Conservation (phyloP, 2,888 invertebrate species). For the Eudemis profundana region DNA sequence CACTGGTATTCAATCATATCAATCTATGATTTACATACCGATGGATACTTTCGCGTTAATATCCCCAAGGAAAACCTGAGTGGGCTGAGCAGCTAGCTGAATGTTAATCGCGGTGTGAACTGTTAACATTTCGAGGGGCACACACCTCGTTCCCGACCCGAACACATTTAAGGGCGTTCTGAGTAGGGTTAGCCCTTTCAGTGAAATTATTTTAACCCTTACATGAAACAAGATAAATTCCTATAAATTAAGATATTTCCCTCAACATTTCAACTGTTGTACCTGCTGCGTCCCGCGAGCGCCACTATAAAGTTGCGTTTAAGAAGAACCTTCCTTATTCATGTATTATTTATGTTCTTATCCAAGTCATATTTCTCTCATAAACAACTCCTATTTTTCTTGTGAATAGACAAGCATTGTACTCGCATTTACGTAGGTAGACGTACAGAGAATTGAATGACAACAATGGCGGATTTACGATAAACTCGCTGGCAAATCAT, state of each 20-base stretch:
- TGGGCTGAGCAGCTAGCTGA: conserved; percentile 19
- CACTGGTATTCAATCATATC: conserved; percentile 14
- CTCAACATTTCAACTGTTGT: background rate
- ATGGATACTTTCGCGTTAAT: conserved; percentile 27
- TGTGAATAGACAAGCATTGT: conserved; percentile 39
- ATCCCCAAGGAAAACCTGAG: conserved; percentile 37
- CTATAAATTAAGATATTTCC: conserved; percentile 11
- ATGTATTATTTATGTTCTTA: conserved; percentile 42
- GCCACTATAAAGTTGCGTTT: conserved; percentile 32
- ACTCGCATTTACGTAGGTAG: conserved; percentile 24
- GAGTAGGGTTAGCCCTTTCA: conserved; percentile 29
- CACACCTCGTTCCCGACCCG: conserved; percentile 15
- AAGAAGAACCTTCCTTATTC: conserved; percentile 20
- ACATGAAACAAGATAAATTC: conserved; percentile 25
- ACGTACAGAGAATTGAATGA: conserved; percentile 36
- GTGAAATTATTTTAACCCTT: conserved; percentile 35
- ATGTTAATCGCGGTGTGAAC: conserved; percentile 38
- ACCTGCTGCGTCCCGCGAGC: conserved; percentile 1
- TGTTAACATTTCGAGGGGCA: conserved; percentile 14
- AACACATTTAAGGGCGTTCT: conserved; percentile 25
- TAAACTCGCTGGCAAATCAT: conserved; percentile 25
- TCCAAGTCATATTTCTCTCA: conserved; percentile 40
- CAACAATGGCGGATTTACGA: conserved; percentile 38
- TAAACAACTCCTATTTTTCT: conserved; percentile 33
- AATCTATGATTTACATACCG: conserved; percentile 8